Conservation (phyloP, 2,888 invertebrate species). For the Lysandra bellargus region DNA sequence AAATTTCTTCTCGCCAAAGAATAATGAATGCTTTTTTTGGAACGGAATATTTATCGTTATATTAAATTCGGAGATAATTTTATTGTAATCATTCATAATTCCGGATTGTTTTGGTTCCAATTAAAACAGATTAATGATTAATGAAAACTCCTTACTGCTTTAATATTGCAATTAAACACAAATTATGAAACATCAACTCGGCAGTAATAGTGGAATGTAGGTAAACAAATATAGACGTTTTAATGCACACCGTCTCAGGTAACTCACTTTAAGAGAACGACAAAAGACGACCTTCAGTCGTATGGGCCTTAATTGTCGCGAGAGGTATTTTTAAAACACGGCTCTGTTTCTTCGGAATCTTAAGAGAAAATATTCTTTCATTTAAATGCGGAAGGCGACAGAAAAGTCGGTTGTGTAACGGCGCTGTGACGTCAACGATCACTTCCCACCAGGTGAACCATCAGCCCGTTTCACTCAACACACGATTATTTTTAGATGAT, state of each 20-base stretch:
- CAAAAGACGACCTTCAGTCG: conserved; percentile 16
- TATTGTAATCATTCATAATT: background rate
- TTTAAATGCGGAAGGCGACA: conserved; percentile 14
- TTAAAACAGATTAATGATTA: background rate
- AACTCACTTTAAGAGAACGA: conserved; percentile 4
- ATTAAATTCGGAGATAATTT: background rate
- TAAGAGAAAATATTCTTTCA: conserved; percentile 15
- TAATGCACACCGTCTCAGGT: background rate
- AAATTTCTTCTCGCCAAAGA: background rate
- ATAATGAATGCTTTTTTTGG: background rate
- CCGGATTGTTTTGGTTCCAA: background rate
- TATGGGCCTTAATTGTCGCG: conserved; percentile 16
- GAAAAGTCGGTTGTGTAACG: conserved; percentile 5
- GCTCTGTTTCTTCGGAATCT: conserved; percentile 15
- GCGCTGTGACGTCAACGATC: background rate
- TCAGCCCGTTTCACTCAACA: conserved; percentile 14
- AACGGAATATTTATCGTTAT: background rate
- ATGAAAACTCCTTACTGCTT: background rate
- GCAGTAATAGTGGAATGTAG: background rate
- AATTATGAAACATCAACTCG: background rate
- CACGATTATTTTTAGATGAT: conserved; percentile 16
- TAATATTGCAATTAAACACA: background rate
- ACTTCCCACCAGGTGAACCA: conserved; percentile 5
- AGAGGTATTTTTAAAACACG: conserved; percentile 22
- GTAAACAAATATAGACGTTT: background rate